These are phyloP conservation scores for Motacilla alba DNA, from an alignment of 2,113 vertebrate genomes.

Conservation along the genomic window DNA sequence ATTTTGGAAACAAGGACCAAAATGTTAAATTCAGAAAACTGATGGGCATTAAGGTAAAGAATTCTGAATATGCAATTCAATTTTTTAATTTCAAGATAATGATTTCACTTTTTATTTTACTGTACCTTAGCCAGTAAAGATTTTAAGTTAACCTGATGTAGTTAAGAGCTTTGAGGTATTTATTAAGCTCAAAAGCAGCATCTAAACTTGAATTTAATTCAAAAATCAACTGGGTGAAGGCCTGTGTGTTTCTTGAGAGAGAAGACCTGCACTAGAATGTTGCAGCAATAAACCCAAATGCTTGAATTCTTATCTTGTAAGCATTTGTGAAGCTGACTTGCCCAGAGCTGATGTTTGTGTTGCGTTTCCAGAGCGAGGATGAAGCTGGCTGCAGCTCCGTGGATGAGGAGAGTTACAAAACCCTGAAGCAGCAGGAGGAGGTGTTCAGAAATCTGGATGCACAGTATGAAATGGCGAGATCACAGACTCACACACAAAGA, in stretches of 20 bases:
- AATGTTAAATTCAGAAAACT: conserved; percentile 98
- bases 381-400: conserved; percentile 82
- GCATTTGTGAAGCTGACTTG: fast-evolving
- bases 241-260: background rate
- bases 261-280: background rate
- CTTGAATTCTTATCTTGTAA: background rate
- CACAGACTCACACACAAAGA: conserved; percentile 96
- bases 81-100: background rate
- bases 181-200: background rate
- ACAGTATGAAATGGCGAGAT: conserved; percentile 97
- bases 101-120: background rate
- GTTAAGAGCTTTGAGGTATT: background rate
- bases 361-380: conserved; percentile 82
- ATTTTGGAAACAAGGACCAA: conserved; percentile 99
- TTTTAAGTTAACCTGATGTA: background rate
- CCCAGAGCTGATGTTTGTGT: background rate
- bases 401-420: conserved; percentile 92
- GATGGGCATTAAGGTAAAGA: conserved; percentile 96
- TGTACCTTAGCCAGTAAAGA: background rate
- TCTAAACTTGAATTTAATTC: background rate
- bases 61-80: background rate
- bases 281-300: background rate
- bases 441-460: conserved; percentile 96
- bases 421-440: conserved; percentile 96
- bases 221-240: background rate